A percentile compares a stretch with the other conserved stretches of the same genome.
Conservation (phyloP, 2,888 invertebrate species). For the Baronia brevicornis region DNA sequence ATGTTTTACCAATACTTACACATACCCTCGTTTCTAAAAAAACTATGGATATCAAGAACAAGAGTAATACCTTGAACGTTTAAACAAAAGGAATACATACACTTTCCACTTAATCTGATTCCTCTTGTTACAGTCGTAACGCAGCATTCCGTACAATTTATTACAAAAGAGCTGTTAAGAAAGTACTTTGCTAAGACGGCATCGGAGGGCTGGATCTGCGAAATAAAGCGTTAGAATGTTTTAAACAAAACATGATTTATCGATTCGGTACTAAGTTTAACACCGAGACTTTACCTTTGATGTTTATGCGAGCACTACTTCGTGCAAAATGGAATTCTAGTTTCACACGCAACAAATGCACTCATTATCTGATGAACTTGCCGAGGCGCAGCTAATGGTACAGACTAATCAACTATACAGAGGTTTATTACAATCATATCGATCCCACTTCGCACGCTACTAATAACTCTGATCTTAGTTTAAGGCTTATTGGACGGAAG, state of each 20-base stretch:
- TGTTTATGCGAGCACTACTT: slow-evolving; percentile 56
- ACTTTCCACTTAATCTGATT: slow-evolving; percentile 59
- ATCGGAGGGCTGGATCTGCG: slow-evolving; percentile 54
- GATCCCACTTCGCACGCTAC: slow-evolving; percentile 7
- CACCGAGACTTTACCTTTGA: slow-evolving; percentile 49
- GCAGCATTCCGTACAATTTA: slow-evolving; percentile 60
- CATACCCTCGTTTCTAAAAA: too few relatives aligned
- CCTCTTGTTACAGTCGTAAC: slow-evolving; percentile 60
- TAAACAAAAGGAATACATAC: slow-evolving; percentile 58
- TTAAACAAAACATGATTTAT: slow-evolving; percentile 40
- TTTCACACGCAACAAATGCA: slow-evolving; percentile 75
- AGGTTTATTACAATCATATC: slow-evolving; percentile 16
- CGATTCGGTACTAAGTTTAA: slow-evolving; percentile 40
- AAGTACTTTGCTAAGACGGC: slow-evolving; percentile 41
- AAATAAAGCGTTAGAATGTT: slow-evolving; percentile 56
- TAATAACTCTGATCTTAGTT: not conserved
- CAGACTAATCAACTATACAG: slow-evolving; percentile 29
- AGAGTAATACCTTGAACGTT: slow-evolving; percentile 37
- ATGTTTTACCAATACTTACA: too few relatives aligned
- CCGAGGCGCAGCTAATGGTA: slow-evolving; percentile 36
- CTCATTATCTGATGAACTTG: slow-evolving; percentile 72
- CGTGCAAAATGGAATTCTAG: slow-evolving; percentile 71
- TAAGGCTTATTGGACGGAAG: not conserved
- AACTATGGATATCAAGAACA: slow-evolving; percentile 51
- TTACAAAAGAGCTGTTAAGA: slow-evolving; percentile 65